Evolutionary conservation across 1,140 invertebrate species (phyloP).

Genomic region (Scaptomyza pallida): DNA sequence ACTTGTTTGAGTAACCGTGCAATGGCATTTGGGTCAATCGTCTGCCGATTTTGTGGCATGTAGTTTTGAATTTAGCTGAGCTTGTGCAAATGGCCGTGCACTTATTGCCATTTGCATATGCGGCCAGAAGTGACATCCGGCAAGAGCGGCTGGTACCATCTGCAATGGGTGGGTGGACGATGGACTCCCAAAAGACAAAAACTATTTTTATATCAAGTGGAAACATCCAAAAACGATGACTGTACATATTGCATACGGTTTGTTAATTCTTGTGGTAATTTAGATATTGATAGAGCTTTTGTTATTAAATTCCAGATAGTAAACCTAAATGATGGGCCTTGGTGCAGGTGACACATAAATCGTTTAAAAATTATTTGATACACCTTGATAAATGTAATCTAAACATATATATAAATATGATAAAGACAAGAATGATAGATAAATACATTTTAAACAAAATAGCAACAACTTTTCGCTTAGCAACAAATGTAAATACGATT

Average conservation of each 20-base stretch:
- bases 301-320: conserved; percentile 19
- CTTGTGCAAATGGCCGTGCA: conserved; percentile 56
- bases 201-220: no score
- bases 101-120: conserved; percentile 58
- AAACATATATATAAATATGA: conserved; percentile 3
- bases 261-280: conserved; percentile 27
- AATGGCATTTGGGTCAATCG: conserved; percentile 71
- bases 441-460: conserved; percentile 21
- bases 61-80: conserved; percentile 30
- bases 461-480: conserved; percentile 4
- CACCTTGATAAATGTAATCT: conserved; percentile 36
- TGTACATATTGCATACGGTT: conserved; percentile 11
- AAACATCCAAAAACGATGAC: background rate
- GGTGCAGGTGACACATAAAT: conserved; percentile 24
- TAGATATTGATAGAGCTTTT: conserved; percentile 31
- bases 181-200: background rate
- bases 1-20: conserved; percentile 6
- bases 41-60: conserved; percentile 52
- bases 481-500: background rate
- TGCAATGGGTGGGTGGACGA: background rate
- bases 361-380: conserved; percentile 38
- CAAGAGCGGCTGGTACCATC: conserved; percentile 19
- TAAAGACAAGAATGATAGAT: conserved; percentile 32
- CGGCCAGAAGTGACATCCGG: conserved; percentile 54
- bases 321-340: conserved; percentile 30